Evolutionary conservation across 2,113 vertebrate species (phyloP), one percentile per base, ranked within the genome.

Genomic region (Stomatorhinus ivindoensis): DNA sequence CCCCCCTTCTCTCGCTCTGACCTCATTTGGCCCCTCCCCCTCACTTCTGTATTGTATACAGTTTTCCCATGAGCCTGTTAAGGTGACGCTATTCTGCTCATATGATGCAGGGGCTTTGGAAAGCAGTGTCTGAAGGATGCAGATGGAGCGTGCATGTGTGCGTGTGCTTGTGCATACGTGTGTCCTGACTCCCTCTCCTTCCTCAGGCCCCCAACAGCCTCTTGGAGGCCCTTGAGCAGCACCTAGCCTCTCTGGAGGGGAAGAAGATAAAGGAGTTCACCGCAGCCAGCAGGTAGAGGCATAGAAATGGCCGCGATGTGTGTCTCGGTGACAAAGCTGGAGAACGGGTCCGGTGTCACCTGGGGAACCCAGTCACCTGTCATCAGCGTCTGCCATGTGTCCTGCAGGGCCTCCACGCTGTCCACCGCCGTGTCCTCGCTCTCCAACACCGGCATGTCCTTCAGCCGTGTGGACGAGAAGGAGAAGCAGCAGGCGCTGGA

Each of bases 161-260:
- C 47, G 42, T 87, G 87, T 88, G 10, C 44, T 0, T 44, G 11
- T 21, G 3, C 61, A 7, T 4, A 44, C 80, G 24, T 13, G 44
- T 90, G 21, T 55, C 27, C 82, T 90, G 11, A 86, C 7, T 69
- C 13, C 76, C 24, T 82, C 4, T 51, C 76, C 17, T 46, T 4
- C 31, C 4, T 42, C 19, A 98, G 98, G 97, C 97, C 91, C 97
- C 97, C 90, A 96, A 96, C 95, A 97, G 97, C 94, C 97, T 99
- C 92, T 95, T 98, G 94, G 97, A 98, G 95, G 97, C 97, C 89
- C 92, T 99, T 86, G 97, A 98, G 94, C 97, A 99, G 90, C 98
- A 99, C 93, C 94, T 99, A 94, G 97, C 96, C 92, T 99, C 98
- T 89, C 95, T 99, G 93, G 98, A 99, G 94, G 97, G 97, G 88